These are phyloP conservation scores for Echeneis naucrates DNA, from an alignment of 2,797 vertebrate species.

Conservation along the genomic window DNA sequence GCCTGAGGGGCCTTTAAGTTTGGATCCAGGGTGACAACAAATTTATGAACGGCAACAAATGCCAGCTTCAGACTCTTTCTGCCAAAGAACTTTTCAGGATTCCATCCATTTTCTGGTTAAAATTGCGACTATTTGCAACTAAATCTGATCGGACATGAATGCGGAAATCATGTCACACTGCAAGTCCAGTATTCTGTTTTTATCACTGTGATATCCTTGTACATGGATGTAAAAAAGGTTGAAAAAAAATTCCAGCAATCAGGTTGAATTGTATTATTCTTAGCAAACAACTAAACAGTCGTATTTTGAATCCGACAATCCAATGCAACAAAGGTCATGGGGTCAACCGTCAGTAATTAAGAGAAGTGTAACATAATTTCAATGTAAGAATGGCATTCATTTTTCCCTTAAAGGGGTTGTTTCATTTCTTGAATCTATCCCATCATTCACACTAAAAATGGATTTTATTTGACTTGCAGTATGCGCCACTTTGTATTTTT, in stretches of 20 bases:
- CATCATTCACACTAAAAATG: background rate
- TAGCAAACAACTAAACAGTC: background rate
- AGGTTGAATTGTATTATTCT: background rate
- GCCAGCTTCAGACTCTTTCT: no score
- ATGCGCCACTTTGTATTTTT: background rate
- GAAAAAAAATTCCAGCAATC: background rate
- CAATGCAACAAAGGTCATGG: slow-evolving; percentile 9
- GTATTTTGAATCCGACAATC: background rate
- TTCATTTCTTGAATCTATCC: background rate
- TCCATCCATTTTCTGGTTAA: background rate
- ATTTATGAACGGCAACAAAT: background rate
- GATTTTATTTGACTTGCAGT: background rate
- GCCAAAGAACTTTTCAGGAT: background rate
- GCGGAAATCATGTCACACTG: background rate
- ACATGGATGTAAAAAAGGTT: no score
- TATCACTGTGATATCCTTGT: background rate
- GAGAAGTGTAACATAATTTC: no score
- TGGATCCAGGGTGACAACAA: background rate
- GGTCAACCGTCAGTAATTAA: background rate
- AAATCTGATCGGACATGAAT: background rate
- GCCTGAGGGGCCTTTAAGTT: background rate
- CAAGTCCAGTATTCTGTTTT: background rate
- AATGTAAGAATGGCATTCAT: no score
- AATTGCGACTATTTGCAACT: background rate
- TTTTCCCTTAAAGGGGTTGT: background rate